phyloP scores from a whole-genome alignment of 2,113 vertebrate species.

The Lampris megalopsis region DNA sequence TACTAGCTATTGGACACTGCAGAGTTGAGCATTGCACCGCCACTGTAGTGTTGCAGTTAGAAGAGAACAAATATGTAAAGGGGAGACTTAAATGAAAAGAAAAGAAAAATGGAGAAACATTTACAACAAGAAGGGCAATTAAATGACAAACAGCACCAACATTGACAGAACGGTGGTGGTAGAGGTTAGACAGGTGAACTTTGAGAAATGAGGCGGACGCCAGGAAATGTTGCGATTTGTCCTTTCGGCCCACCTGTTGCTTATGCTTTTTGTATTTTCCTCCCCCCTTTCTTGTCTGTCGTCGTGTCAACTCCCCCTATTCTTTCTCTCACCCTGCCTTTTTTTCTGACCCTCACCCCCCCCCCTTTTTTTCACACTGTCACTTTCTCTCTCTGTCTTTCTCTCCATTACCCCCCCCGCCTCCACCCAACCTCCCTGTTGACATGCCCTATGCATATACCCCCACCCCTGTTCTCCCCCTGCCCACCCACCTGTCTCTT shows the following conservation, averaged over 20 bases:
- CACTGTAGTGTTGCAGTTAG: too few species aligned
- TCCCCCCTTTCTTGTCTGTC: neutral
- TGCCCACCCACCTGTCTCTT: slow-evolving; percentile 4
- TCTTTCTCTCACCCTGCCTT: neutral
- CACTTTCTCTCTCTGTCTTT: slow-evolving; percentile 13
- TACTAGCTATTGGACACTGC: too few species aligned
- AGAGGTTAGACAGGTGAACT: too few species aligned
- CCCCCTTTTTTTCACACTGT: neutral
- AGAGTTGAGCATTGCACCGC: too few species aligned
- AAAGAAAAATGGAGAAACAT: too few species aligned
- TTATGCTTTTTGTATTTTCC: slow-evolving; percentile 8
- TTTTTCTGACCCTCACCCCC: neutral
- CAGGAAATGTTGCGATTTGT: neutral
- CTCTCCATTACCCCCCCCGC: slow-evolving; percentile 21
- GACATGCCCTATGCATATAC: neutral
- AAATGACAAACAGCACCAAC: too few species aligned
- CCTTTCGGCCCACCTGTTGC: slow-evolving; percentile 45
- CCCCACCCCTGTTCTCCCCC: neutral
- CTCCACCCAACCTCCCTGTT: neutral
- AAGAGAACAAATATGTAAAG: too few species aligned
- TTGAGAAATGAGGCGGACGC: neutral
- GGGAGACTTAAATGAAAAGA: too few species aligned
- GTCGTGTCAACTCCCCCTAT: neutral
- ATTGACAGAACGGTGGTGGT: too few species aligned
- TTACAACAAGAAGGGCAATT: too few species aligned